These are phyloP conservation scores for Chromobotia macracanthus DNA, from an alignment of 2,797 vertebrate genomes.

Conservation along the genomic window DNA sequence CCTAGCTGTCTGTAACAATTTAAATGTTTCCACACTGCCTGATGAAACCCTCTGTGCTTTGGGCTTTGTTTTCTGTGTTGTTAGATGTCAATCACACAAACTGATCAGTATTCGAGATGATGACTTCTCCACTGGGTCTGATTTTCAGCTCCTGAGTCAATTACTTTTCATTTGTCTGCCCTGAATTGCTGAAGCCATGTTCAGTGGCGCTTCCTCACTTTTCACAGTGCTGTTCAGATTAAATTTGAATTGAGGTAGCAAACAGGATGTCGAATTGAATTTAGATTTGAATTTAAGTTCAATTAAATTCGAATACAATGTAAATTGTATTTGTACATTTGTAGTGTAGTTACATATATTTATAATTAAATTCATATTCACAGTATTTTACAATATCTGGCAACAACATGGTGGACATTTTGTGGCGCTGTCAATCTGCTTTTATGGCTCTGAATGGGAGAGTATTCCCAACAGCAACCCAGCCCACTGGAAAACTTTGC, in stretches of 20 bases:
- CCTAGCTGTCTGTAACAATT: conserved; percentile 40
- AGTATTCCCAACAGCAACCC: too few relatives aligned
- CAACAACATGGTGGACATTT: too few relatives aligned
- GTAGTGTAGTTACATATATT: too few relatives aligned
- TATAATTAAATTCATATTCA: too few relatives aligned
- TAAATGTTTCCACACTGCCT: conserved; percentile 39
- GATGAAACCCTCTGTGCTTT: conserved; percentile 46
- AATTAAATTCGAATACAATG: not conserved
- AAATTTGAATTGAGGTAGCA: not conserved
- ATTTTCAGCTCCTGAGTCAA: conserved; percentile 73
- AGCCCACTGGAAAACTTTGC: too few relatives aligned
- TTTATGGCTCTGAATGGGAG: too few relatives aligned
- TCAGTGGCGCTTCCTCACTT: conserved; percentile 71
- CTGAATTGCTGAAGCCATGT: conserved; percentile 75
- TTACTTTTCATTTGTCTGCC: conserved; percentile 83
- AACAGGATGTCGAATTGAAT: not conserved
- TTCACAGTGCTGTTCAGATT: conserved; percentile 48
- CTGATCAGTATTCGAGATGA: conserved; percentile 79
- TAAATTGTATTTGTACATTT: not conserved
- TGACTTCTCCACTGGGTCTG: conserved; percentile 71
- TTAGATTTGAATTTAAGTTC: not conserved
- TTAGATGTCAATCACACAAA: conserved; percentile 81
- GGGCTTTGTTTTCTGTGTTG: conserved; percentile 70
- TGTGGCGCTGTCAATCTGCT: too few relatives aligned
- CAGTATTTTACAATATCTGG: too few relatives aligned